Conservation (phyloP, 2,888 invertebrate genomes). For the Biston betularia region DNA sequence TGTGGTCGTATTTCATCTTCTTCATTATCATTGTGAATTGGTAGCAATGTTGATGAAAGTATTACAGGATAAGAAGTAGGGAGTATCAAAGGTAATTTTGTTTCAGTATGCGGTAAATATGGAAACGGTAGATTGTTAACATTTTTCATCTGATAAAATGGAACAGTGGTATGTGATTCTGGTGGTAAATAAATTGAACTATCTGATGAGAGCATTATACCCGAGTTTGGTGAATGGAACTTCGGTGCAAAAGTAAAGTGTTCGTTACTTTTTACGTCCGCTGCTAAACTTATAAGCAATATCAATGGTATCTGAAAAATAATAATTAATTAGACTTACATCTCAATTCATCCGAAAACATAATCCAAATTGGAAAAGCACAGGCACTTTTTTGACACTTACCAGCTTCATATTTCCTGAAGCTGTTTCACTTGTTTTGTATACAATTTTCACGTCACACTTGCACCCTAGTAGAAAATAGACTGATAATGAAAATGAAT, state of each 20-base stretch:
- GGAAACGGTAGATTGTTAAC: constrained; percentile 69
- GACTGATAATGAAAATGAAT: constrained; percentile 85
- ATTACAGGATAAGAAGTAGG: constrained; percentile 68
- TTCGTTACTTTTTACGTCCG: constrained; percentile 63
- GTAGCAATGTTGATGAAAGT: constrained; percentile 65
- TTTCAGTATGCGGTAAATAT: constrained; percentile 69
- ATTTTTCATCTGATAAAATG: constrained; percentile 71
- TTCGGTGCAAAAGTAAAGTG: constrained; percentile 71
- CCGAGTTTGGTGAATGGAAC: constrained; percentile 63
- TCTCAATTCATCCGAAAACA: constrained; percentile 45
- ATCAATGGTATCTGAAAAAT: constrained; percentile 73
- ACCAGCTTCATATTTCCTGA: constrained; percentile 81
- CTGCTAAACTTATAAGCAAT: constrained; percentile 60
- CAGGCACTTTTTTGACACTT: constrained; percentile 72
- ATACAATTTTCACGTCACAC: constrained; percentile 71
- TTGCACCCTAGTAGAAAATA: constrained; percentile 72
- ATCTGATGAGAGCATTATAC: constrained; percentile 62
- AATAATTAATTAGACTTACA: constrained; percentile 55
- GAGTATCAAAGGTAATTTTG: constrained; percentile 66
- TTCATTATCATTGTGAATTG: constrained; percentile 60
- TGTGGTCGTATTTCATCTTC: constrained; percentile 51
- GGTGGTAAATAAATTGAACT: constrained; percentile 74
- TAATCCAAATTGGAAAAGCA: constrained; percentile 54
- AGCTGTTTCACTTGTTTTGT: constrained; percentile 60
- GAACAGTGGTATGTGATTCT: constrained; percentile 70